Evolutionary conservation across 2,797 vertebrate genomes (phyloP).

Genomic region (Labroides dimidiatus): DNA sequence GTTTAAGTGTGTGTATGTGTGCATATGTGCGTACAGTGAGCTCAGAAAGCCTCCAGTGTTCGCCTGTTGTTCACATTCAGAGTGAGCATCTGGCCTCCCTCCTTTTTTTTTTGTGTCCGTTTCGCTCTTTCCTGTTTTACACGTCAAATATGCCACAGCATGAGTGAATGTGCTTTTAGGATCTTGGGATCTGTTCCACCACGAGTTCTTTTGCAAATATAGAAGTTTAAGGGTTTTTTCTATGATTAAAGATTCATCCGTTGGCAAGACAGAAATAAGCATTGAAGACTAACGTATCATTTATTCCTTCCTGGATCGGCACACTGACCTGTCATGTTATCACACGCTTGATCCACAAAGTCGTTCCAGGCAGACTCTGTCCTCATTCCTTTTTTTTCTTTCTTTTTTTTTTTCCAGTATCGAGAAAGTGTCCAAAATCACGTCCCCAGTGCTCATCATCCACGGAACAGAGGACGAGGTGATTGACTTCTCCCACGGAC

Average conservation of each 20-base stretch:
- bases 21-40: conserved; percentile 26
- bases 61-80: conserved; percentile 21
- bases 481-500: conserved; percentile 95
- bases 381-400: not conserved
- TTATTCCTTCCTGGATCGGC: not conserved
- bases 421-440: conserved; percentile 95
- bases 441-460: conserved; percentile 94
- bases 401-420: conserved; percentile 81
- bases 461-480: conserved; percentile 96
- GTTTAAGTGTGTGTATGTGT: not conserved
- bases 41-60: conserved; percentile 51
- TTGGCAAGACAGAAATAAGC: too few relatives aligned
- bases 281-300: not conserved
- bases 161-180: not conserved
- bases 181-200: not conserved
- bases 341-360: not conserved
- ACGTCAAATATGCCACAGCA: not conserved
- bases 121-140: not conserved
- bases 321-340: not conserved
- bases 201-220: too few relatives aligned
- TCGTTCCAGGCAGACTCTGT: not conserved
- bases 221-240: too few relatives aligned
- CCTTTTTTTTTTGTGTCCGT: not conserved
- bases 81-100: conserved; percentile 39
- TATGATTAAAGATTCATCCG: too few relatives aligned